Evolutionary conservation across 2,797 vertebrate species (phyloP).

Genomic region (Artibeus lituratus): DNA sequence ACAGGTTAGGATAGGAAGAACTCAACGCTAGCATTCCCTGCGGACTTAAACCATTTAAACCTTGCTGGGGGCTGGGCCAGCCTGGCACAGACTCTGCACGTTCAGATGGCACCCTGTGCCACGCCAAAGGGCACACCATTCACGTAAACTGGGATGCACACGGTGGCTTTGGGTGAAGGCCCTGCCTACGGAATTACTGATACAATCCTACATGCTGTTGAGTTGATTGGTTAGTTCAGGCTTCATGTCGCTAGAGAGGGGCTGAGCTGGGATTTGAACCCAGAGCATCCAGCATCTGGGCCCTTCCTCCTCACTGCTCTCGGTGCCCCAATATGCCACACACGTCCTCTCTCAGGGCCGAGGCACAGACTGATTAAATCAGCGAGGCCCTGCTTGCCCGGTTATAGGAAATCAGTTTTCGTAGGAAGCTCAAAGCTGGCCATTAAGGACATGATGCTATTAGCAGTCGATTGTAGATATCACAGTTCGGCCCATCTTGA

Average conservation of each 20-base stretch:
- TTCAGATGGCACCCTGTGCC: background rate
- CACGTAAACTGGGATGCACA: accelerated
- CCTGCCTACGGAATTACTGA: background rate
- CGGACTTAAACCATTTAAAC: background rate
- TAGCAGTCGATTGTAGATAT: constrained; percentile 7
- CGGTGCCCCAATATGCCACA: accelerated
- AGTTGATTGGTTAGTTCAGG: background rate
- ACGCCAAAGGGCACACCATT: background rate
- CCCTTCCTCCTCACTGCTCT: background rate
- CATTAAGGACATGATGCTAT: background rate
- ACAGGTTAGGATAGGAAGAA: background rate
- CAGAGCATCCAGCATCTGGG: background rate
- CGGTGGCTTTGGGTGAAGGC: background rate
- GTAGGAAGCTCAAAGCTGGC: background rate
- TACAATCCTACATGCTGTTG: background rate
- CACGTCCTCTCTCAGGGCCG: background rate
- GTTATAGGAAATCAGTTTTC: background rate
- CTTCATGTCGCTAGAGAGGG: background rate
- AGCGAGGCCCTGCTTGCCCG: background rate
- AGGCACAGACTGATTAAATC: background rate
- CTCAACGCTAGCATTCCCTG: background rate
- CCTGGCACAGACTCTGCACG: accelerated
- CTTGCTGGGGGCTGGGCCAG: background rate
- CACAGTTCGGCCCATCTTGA: constrained; percentile 15
- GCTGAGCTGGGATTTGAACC: background rate